These are phyloP conservation scores for Meles meles DNA, from an alignment of 2,113 vertebrate genomes.

Conservation along the genomic window DNA sequence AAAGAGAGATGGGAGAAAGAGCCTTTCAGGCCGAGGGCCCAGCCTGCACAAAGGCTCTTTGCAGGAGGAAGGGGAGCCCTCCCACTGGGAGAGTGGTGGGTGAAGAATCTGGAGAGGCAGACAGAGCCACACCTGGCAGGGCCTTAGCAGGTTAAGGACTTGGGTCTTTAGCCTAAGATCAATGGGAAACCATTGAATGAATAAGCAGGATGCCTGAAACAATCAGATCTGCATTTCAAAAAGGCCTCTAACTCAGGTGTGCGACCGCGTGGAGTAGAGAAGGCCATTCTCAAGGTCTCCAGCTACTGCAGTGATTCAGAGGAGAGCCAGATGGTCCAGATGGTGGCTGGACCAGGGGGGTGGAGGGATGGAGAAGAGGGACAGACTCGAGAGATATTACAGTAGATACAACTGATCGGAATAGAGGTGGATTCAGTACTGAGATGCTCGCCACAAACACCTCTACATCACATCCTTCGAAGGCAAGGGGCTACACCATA, in stretches of 20 bases:
- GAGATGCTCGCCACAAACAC: neutral
- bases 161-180: neutral
- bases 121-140: neutral
- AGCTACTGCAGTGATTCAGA: neutral
- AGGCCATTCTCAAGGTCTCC: neutral
- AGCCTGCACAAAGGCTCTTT: neutral
- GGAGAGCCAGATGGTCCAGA: neutral
- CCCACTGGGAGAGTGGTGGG: neutral
- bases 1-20: neutral
- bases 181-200: neutral
- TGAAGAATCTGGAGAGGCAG: too few relatives aligned
- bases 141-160: neutral
- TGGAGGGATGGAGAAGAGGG: neutral
- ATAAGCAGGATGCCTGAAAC: neutral
- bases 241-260: neutral
- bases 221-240: constrained; percentile 38
- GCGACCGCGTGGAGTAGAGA: accelerated
- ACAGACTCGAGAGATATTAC: neutral
- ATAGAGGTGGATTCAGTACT: neutral
- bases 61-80: neutral
- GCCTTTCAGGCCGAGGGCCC: neutral
- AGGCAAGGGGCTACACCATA: neutral
- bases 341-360: too few relatives aligned
- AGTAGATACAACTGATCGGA: neutral
- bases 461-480: neutral